These are phyloP conservation scores for Drosophila putrida DNA, from an alignment of 2,888 invertebrate genomes.

Conservation along the genomic window DNA sequence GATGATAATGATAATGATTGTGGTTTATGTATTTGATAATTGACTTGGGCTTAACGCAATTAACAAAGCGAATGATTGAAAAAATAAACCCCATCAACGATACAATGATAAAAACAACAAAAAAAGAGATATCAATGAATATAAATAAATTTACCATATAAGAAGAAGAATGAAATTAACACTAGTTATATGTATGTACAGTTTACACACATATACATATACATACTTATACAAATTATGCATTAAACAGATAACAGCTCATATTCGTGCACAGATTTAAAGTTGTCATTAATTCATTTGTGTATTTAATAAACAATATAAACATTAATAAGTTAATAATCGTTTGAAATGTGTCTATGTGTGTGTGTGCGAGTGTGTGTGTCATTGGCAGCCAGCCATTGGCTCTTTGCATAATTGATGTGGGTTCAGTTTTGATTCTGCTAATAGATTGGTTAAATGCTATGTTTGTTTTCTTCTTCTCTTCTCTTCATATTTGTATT, in stretches of 20 bases:
- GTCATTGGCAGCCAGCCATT: slow-evolving; percentile 12
- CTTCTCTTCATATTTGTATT: not conserved
- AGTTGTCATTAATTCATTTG: slow-evolving; percentile 50
- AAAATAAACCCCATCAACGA: slow-evolving; percentile 38
- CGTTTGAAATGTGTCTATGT: slow-evolving; percentile 15
- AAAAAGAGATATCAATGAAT: slow-evolving; percentile 11
- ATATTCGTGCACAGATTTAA: slow-evolving; percentile 17
- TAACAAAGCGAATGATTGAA: slow-evolving; percentile 63
- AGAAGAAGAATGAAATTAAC: slow-evolving; percentile 1
- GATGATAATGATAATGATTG: slow-evolving; percentile 22
- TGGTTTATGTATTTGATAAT: slow-evolving; percentile 63
- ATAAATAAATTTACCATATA: slow-evolving; percentile 9
- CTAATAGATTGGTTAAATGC: slow-evolving; percentile 32
- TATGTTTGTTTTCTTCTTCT: slow-evolving; percentile 6
- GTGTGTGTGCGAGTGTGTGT: not conserved
- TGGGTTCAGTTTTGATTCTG: slow-evolving; percentile 40
- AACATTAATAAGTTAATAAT: slow-evolving; percentile 64
- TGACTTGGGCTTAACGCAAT: slow-evolving; percentile 73
- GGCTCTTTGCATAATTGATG: slow-evolving; percentile 44
- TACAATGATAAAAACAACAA: slow-evolving; percentile 31
- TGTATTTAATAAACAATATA: slow-evolving; percentile 51
- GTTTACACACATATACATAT: not conserved
- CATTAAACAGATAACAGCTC: slow-evolving; percentile 35
- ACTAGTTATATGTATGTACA: slow-evolving; percentile 8
- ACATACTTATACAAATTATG: slow-evolving; percentile 18